These are phyloP conservation scores for Rhabditophanes sp. DNA, from an alignment of 2,888 invertebrate genomes.

Conservation along the genomic window DNA sequence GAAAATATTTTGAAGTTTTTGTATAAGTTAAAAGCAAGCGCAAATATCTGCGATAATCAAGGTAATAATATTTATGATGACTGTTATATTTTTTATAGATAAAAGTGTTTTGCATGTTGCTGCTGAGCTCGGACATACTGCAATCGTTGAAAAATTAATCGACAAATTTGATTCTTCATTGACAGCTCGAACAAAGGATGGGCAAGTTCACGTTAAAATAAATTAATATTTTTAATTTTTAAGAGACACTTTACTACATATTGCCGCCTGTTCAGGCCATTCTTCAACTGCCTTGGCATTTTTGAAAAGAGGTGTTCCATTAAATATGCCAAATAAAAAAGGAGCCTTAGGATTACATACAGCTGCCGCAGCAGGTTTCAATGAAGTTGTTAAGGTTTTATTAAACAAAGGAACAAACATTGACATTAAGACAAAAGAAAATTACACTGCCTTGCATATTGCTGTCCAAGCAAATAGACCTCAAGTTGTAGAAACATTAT, in stretches of 20 bases:
- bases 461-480: conserved; percentile 57
- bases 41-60: conserved; percentile 50
- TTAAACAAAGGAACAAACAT: conserved; percentile 93
- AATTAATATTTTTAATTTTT: not conserved
- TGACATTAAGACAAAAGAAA: conserved; percentile 83
- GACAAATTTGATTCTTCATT: conserved; percentile 88
- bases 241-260: conserved; percentile 59
- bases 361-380: conserved; percentile 87
- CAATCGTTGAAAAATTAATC: conserved; percentile 79
- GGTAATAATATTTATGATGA: conserved; percentile 2
- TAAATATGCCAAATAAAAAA: conserved; percentile 98
- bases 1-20: conserved; percentile 84
- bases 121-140: conserved; percentile 87
- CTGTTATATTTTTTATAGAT: conserved; percentile 52
- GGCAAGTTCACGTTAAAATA: conserved; percentile 65
- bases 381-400: conserved; percentile 88
- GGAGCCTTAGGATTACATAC: conserved; percentile 94
- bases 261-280: conserved; percentile 87
- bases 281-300: conserved; percentile 95
- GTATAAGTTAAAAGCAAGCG: conserved; percentile 80
- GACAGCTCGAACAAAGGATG: conserved; percentile 54
- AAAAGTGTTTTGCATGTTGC: conserved; percentile 92
- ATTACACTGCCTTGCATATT: conserved; percentile 90
- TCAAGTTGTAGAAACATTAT: conserved; percentile 49
- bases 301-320: conserved; percentile 90